A percentile compares a stretch with the other conserved stretches of the same genome.
Evolutionary conservation across 2,888 invertebrate species (phyloP).

Genomic region (Suillia variegata): DNA sequence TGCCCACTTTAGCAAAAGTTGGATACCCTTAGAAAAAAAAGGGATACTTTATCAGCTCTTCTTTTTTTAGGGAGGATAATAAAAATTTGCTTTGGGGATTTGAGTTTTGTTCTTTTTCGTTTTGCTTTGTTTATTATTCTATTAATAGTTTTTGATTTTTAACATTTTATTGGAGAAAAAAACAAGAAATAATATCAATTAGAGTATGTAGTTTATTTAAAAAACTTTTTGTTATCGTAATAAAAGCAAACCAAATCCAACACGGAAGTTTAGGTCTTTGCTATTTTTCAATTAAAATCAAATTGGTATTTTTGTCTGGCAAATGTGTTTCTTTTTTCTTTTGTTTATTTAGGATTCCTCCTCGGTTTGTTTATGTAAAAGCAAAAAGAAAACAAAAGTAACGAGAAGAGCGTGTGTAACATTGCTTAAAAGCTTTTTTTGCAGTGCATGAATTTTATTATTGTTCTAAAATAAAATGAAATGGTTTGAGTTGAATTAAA

Average conservation of each 20-base stretch:
- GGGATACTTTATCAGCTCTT: background rate
- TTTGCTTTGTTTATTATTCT: too few relatives aligned
- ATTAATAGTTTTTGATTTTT: too few relatives aligned
- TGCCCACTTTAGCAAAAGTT: background rate
- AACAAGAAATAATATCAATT: background rate
- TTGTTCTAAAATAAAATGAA: background rate
- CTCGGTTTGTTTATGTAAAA: conserved; percentile 37
- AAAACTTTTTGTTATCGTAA: background rate
- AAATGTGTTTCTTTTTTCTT: conserved; percentile 25
- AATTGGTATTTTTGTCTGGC: conserved; percentile 44
- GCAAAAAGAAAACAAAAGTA: conserved; percentile 34
- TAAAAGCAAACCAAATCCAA: background rate
- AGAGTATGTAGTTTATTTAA: background rate
- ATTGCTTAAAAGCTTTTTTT: conserved; percentile 9
- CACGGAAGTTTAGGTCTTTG: conserved; percentile 12
- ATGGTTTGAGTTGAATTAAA: too few relatives aligned
- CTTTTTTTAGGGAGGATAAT: conserved; percentile 27
- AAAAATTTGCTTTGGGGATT: conserved; percentile 34
- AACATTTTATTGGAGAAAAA: background rate
- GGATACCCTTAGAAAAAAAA: background rate
- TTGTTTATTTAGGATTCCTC: conserved; percentile 54
- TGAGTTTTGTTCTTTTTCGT: conserved; percentile 20
- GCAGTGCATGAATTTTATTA: background rate
- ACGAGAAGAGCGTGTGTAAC: conserved; percentile 11
- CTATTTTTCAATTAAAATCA: conserved; percentile 55